A percentile compares a stretch with the other conserved stretches of the same genome.
Conservation (phyloP, 2,113 vertebrate species). For the Hippolais icterina region DNA sequence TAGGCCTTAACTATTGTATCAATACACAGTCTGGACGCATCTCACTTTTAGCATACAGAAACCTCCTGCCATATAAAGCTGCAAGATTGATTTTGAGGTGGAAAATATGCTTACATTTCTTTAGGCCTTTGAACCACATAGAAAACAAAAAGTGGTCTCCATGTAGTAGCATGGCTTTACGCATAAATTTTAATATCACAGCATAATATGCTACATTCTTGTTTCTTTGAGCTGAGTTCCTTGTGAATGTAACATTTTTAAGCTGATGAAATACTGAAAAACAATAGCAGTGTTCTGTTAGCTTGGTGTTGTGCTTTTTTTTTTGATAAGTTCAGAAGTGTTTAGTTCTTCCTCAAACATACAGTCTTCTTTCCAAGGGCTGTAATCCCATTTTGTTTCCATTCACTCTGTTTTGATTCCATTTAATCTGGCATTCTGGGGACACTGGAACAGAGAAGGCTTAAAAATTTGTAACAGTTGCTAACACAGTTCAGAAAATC, state of each 20-base stretch:
- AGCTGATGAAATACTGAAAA: neutral
- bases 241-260: neutral
- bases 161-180: neutral
- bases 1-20: neutral
- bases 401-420: accelerated
- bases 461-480: neutral
- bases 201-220: neutral
- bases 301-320: neutral
- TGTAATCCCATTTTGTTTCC: neutral
- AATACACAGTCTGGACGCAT: accelerated
- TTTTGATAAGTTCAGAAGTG: neutral
- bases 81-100: neutral
- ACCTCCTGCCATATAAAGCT: neutral
- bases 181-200: neutral
- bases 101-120: neutral
- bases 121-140: neutral
- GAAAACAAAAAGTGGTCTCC: neutral
- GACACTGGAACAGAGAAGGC: neutral
- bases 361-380: neutral
- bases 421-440: neutral
- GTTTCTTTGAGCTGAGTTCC: neutral
- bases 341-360: neutral
- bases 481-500: neutral
- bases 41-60: neutral
- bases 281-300: neutral